phyloP scores from a whole-genome alignment of 2,797 vertebrate genomes.

The Neoniphon sammara region DNA sequence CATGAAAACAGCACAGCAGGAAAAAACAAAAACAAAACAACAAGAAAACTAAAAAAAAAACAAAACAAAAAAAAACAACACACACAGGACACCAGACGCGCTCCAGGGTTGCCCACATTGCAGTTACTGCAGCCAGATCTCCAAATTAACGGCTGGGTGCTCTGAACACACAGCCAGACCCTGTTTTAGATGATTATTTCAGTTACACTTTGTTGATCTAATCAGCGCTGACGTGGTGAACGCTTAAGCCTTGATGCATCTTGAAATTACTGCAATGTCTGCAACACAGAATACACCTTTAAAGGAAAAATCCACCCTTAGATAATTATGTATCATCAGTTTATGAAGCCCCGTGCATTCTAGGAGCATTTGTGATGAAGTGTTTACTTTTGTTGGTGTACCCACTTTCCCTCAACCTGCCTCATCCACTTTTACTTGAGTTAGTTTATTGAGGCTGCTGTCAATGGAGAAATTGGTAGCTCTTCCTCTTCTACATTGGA shows the following conservation, averaged over 20 bases:
- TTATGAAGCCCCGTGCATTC: not conserved
- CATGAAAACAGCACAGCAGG: too few relatives aligned
- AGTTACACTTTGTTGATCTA: constrained; percentile 53
- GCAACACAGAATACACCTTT: constrained; percentile 48
- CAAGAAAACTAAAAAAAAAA: constrained; percentile 31
- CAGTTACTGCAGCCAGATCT: constrained; percentile 42
- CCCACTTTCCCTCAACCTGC: constrained; percentile 16
- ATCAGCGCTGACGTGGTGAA: constrained; percentile 52
- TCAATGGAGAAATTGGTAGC: too few relatives aligned
- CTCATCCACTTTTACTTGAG: too few relatives aligned
- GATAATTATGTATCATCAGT: constrained; percentile 30
- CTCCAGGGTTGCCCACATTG: constrained; percentile 53
- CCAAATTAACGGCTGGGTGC: not conserved
- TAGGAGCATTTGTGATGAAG: too few relatives aligned
- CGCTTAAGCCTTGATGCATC: constrained; percentile 59
- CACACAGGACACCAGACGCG: constrained; percentile 35
- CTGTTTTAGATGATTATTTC: constrained; percentile 34
- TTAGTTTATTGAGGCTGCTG: not conserved
- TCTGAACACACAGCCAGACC: constrained; percentile 13
- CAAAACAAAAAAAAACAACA: constrained; percentile 14
- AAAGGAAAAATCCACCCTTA: constrained; percentile 55
- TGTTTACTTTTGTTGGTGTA: constrained; percentile 12
- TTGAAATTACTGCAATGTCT: constrained; percentile 59
- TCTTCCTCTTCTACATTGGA: too few relatives aligned
- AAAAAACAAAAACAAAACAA: too few relatives aligned